Conservation (phyloP, 1,140 invertebrate genomes). For the Stenopsyche tienmushanensis region DNA sequence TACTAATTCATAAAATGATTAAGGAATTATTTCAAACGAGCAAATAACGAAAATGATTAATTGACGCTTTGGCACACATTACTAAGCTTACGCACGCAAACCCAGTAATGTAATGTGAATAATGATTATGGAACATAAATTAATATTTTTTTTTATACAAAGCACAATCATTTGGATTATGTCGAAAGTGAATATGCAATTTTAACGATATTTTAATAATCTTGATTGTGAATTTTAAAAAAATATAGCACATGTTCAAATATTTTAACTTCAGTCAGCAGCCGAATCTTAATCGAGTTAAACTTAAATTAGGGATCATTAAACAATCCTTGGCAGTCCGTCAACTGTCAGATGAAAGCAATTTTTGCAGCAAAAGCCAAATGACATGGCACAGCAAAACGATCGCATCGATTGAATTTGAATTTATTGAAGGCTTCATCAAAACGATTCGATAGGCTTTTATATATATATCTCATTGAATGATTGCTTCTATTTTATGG, state of each 20-base stretch:
- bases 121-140: neutral
- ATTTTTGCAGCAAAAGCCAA: neutral
- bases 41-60: conserved; percentile 8
- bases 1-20: no score
- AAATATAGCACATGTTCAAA: no score
- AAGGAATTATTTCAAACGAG: neutral
- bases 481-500: no score
- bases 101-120: neutral
- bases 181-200: no score
- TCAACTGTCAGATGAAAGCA: conserved; percentile 9
- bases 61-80: neutral
- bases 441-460: conserved; percentile 5
- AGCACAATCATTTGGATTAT: no score
- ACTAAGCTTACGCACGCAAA: neutral
- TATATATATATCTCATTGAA: neutral
- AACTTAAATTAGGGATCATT: no score
- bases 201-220: no score
- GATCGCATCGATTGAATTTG: neutral
- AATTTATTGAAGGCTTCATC: conserved; percentile 25
- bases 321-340: no score
- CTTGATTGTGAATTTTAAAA: no score
- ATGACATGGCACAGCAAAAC: neutral
- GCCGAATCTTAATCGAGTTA: no score
- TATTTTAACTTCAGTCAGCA: no score
- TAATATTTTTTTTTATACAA: neutral